Evolutionary conservation across 2,888 invertebrate genomes (phyloP).

Genomic region (Chrysolina oricalcia): DNA sequence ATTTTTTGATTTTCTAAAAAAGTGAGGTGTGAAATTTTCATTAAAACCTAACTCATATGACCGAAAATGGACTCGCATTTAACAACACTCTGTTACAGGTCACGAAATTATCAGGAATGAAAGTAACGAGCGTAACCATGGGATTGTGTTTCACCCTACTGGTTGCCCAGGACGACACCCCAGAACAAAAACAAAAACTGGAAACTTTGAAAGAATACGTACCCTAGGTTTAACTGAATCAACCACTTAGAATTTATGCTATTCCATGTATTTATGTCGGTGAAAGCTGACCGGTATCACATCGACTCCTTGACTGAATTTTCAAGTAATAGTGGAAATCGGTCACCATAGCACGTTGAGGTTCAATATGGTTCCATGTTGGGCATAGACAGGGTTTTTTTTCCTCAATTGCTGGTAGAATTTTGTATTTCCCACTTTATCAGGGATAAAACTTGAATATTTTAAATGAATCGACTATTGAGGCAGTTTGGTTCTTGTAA

Average conservation of each 20-base stretch:
- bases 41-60: background rate
- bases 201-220: slow-evolving; percentile 75
- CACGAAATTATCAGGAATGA: slow-evolving; percentile 81
- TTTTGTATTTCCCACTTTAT: too few species aligned
- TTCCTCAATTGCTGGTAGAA: too few species aligned
- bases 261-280: slow-evolving; percentile 47
- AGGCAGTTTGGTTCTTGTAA: too few species aligned
- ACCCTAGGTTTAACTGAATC: slow-evolving; percentile 49
- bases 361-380: background rate
- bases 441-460: too few species aligned
- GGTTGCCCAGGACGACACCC: slow-evolving; percentile 78
- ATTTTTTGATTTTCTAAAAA: background rate
- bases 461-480: too few species aligned
- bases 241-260: slow-evolving; percentile 42
- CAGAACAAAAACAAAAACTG: slow-evolving; percentile 78
- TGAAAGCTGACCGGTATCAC: slow-evolving; percentile 36
- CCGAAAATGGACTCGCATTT: background rate
- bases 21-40: background rate
- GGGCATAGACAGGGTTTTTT: background rate
- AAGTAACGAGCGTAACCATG: slow-evolving; percentile 86
- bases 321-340: background rate
- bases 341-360: background rate
- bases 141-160: slow-evolving; percentile 90
- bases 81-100: slow-evolving; percentile 62
- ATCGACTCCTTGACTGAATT: slow-evolving; percentile 32